phyloP scores from a whole-genome alignment of 2,888 invertebrate species.

The Melinaea menophilus region DNA sequence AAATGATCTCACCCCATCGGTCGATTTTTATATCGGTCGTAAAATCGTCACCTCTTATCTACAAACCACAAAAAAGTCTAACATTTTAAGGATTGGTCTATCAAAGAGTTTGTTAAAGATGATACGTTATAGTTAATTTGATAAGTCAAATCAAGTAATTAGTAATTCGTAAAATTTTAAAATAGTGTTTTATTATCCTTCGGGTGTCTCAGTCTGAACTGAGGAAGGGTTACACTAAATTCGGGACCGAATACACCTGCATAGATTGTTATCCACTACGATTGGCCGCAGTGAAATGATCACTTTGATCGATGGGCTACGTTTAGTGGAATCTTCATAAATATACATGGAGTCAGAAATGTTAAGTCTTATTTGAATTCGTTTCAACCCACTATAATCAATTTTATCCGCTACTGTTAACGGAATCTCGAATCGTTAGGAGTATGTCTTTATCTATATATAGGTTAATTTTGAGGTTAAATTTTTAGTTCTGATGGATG shows the following conservation, averaged over 20 bases:
- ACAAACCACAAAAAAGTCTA: slow-evolving; percentile 55
- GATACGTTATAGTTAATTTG: no score
- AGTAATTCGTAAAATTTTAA: no score
- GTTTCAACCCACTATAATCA: slow-evolving; percentile 15
- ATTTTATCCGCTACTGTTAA: slow-evolving; percentile 1
- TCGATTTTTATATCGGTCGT: slow-evolving; percentile 55
- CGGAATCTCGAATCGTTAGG: not conserved
- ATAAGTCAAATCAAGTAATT: no score
- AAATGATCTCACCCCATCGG: slow-evolving; percentile 58
- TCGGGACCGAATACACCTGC: slow-evolving; percentile 45
- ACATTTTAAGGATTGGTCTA: slow-evolving; percentile 48
- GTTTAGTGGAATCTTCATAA: slow-evolving; percentile 37
- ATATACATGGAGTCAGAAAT: slow-evolving; percentile 27
- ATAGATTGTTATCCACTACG: slow-evolving; percentile 43
- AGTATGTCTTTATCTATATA: no score
- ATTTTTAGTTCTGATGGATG: no score
- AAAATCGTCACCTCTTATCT: slow-evolving; percentile 60
- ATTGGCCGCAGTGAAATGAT: slow-evolving; percentile 42
- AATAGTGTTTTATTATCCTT: slow-evolving; percentile 3
- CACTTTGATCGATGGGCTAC: slow-evolving; percentile 47
- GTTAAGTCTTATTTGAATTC: slow-evolving; percentile 28
- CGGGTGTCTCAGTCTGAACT: slow-evolving; percentile 18
- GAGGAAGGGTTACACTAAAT: slow-evolving; percentile 37
- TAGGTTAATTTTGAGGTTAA: no score
- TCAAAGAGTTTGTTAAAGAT: slow-evolving; percentile 28